Evolutionary conservation across 2,797 vertebrate species (phyloP), one percentile per base, ranked within the genome.

Genomic region (Poeciliopsis presidionis): DNA sequence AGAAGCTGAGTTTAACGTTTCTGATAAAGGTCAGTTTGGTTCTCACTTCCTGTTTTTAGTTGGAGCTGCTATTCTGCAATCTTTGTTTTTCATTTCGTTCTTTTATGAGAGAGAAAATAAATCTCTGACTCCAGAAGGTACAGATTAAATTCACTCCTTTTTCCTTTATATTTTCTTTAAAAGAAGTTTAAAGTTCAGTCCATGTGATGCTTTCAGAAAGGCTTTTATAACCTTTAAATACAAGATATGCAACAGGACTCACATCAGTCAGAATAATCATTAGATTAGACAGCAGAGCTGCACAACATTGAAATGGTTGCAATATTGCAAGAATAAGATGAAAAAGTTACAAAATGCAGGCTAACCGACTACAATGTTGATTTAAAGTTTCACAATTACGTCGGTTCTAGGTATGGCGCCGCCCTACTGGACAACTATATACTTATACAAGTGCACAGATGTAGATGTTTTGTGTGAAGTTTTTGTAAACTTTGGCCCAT

Each of bases 31-130:
- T 84, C 53, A 30, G 0, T 7, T 9, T 73, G 75, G 73, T 59
- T 84, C 43, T 81, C 13, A 0, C 57, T 91, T 93, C 85, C 90
- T 83, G 77, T n/a, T 87, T 92, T 88, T 39, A 11, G 0, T 2
- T 6, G 28, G 36, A 13, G 20, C 18, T 46, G 73, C 75, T 74
- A 30, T 39, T 51, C 43, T 59, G 20, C 30, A 81, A 57, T 77
- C 49, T 9, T 3, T 16, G 20, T 74, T 33, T 75, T 53, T 0
- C 36, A 20, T 28, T 59, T 73, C 8, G 14, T 53, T 49, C 1
- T 2, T 47, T 72, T 74, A 63, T 3, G 70, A 28, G 25, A 39
- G 16, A 61, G 0, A 4, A 69, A 69, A 69, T 25, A 69, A 22
- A 22, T 59, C 57, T 59, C 11, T 59, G 14, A 30, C 28, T 25